Evolutionary conservation across 1,140 invertebrate genomes (phyloP), one percentile per base, ranked within the genome.

Genomic region (Glomeris maerens): DNA sequence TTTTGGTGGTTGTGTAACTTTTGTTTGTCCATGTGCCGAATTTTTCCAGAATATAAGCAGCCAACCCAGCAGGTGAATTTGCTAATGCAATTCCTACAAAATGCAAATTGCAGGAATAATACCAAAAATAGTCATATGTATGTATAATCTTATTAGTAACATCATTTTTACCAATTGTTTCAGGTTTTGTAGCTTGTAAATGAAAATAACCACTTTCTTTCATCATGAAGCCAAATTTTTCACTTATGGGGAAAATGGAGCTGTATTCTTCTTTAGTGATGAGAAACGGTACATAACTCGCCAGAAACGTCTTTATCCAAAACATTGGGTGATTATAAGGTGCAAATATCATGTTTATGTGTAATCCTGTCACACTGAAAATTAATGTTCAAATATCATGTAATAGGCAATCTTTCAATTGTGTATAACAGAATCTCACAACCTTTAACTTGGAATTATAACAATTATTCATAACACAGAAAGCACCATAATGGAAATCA

Each of bases 171-270:
- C 83, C 86, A 50, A 93, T 69, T 13, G 90, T 94, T 62, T 94
- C 88, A 5, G 90, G 90, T 64, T 91, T 92, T 0, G 84, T 88
- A 1, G 83, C 72, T 66, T 94, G 89, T 27, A 93, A 64, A 60
- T 89, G 66, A 22, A 84, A 59, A 59, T 93, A 93, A 13, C 87
- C 90, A 39, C 64, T 64, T 65, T 91, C 86, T 57, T 77, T 68
- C 0, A 87, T 7, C 0, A 84, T 1, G 44, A 49, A 50, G 2
- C 44, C 40, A 4, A 74, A 72, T 0, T 72, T 52, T 13, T 74
- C 53, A 0, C 59, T 62, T 3, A 81, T 27, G 0, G 83, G 80
- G 62, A 78, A 82, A 57, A 81, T 68, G 73, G 2, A 78, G 14
- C 54, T 62, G 3, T 67, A 56, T 41, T 76, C 62, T 56, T 75